These are phyloP conservation scores for Thripadectes ignobilis DNA, from an alignment of 2,797 vertebrate species.

Conservation along the genomic window DNA sequence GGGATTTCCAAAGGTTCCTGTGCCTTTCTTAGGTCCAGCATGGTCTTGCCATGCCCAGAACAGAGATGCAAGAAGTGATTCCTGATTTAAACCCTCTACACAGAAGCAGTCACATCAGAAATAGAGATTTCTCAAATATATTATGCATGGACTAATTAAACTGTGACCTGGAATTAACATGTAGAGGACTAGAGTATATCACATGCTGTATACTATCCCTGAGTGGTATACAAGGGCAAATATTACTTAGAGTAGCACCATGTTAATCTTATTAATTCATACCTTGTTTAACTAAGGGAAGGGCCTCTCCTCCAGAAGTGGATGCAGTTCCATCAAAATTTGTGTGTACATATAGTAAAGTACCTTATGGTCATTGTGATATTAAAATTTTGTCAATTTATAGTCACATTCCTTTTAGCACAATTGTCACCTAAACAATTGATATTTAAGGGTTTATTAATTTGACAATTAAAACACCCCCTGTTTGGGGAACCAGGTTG, in stretches of 20 bases:
- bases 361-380: not conserved
- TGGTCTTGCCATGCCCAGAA: slow-evolving; percentile 19
- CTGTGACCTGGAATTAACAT: slow-evolving; percentile 30
- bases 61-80: not conserved
- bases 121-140: slow-evolving; percentile 40
- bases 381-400: not conserved
- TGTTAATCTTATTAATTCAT: slow-evolving; percentile 64
- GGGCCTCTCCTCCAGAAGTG: not conserved
- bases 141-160: slow-evolving; percentile 51
- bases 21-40: slow-evolving; percentile 8
- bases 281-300: slow-evolving; percentile 41
- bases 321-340: not conserved
- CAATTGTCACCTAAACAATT: not conserved
- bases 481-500: not conserved
- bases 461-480: not conserved
- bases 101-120: slow-evolving; percentile 51
- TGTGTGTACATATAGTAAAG: fast-evolving
- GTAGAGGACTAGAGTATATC: slow-evolving; percentile 8
- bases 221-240: slow-evolving; percentile 50
- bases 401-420: not conserved
- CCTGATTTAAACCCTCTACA: slow-evolving; percentile 47
- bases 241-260: slow-evolving; percentile 15
- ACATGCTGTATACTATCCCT: slow-evolving; percentile 21
- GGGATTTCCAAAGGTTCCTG: slow-evolving; percentile 44
- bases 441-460: slow-evolving; percentile 47